Evolutionary conservation across 2,113 vertebrate species (phyloP), one percentile per base, ranked within the genome.

Genomic region (Emydocephalus ijimae): DNA sequence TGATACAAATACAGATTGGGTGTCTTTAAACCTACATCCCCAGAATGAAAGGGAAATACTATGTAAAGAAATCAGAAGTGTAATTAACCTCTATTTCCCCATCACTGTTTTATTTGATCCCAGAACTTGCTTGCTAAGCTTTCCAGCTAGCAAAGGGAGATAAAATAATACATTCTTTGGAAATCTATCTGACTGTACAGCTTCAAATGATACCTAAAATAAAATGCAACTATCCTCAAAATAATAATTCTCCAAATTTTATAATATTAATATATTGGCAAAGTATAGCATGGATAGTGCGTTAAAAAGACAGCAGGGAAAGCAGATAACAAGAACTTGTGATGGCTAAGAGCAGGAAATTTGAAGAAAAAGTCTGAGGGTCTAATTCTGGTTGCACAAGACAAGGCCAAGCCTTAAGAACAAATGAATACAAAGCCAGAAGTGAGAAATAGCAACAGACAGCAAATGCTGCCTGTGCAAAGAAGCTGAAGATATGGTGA

Each of bases 1-100:
- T 74, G 95, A 92, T 61, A 89, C 87, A 91, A 91, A 50, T 29
- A 21, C 85, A 45, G 59, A 95, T 39, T 18, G 87, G 92, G 89
- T 61, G 12, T 95, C 1, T 89, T 95, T 54, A 94, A 95, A 59
- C 3, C 2, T 90, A 12, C 45, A 45, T 87, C 48, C 90, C 11
- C 43, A 43, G 48, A 54, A 48, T 9, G 39, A 55, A 34, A 69
- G 11, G 18, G 55, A 34, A 86, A 29, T 23, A 45, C 34, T 69
- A 20, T 29, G 11, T 39, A 29, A n/a, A 10, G 6, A 39, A 89
- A 74, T 45, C 34, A 45, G 50, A 61, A 50, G 9, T 29, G 9
- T 15, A 43, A 89, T 89, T 64, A 54, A 50, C 29, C 43, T 26
- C 1, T 10, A 5, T 91, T 50, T 3, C 90, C 48, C 50, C 34